A percentile compares a stretch with the other conserved stretches of the same genome.
phyloP scores from a whole-genome alignment of 2,888 invertebrate genomes.

The Drosophila rellima region DNA sequence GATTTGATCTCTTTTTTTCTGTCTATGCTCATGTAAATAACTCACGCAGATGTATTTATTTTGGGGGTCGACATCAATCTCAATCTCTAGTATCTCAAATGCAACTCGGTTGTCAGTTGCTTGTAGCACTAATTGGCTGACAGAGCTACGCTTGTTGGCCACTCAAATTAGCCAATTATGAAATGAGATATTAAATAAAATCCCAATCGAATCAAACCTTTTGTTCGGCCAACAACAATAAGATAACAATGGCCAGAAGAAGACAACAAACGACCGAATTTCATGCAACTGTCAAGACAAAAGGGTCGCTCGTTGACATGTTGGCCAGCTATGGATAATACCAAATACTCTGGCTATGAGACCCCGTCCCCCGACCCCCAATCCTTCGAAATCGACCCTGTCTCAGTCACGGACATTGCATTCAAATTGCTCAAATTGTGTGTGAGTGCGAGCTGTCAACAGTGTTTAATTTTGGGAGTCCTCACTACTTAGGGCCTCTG shows the following conservation, averaged over 20 bases:
- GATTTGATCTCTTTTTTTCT: not conserved
- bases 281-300: constrained; percentile 80
- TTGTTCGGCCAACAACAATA: constrained; percentile 63
- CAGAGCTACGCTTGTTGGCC: constrained; percentile 56
- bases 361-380: constrained; percentile 2
- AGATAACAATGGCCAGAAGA: constrained; percentile 36
- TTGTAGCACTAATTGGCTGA: constrained; percentile 60
- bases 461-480: constrained; percentile 77
- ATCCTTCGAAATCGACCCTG: not conserved
- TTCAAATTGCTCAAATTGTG: constrained; percentile 66
- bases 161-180: constrained; percentile 77
- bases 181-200: constrained; percentile 50
- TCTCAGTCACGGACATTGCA: constrained; percentile 52
- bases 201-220: constrained; percentile 48
- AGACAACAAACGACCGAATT: constrained; percentile 26
- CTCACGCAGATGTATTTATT: not conserved
- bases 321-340: constrained; percentile 53
- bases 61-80: constrained; percentile 1
- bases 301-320: constrained; percentile 64
- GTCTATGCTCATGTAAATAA: no score
- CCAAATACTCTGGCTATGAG: constrained; percentile 13
- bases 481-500: constrained; percentile 38
- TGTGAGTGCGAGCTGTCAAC: constrained; percentile 81
- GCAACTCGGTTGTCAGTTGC: constrained; percentile 12
- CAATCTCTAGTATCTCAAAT: not conserved